Conservation (phyloP, 2,113 vertebrate genomes). For the Psittacara wagleri region DNA sequence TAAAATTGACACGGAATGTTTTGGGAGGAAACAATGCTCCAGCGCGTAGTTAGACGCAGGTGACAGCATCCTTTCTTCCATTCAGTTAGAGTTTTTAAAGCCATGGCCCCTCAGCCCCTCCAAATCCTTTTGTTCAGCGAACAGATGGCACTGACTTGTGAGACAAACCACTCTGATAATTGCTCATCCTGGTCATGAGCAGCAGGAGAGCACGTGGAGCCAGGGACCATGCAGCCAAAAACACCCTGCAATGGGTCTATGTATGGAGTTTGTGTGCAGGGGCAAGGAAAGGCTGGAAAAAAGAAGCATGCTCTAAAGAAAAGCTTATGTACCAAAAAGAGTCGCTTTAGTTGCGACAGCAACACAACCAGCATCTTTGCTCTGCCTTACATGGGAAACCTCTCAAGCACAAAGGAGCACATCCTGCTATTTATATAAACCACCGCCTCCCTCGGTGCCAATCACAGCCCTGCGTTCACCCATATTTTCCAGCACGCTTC, state of each 20-base stretch:
- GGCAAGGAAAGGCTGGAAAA: neutral
- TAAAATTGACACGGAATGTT: neutral
- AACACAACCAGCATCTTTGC: neutral
- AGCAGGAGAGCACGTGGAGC: neutral
- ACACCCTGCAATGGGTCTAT: neutral
- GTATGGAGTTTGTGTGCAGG: accelerated
- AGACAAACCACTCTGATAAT: neutral
- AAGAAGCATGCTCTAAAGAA: neutral
- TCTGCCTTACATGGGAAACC: neutral
- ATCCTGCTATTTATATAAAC: neutral
- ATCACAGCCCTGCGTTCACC: neutral
- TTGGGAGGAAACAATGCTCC: neutral
- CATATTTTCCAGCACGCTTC: neutral
- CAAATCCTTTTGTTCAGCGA: conserved; percentile 36
- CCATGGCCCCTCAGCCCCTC: neutral
- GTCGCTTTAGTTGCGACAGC: neutral
- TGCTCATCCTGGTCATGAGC: neutral
- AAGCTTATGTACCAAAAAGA: neutral
- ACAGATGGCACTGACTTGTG: conserved; percentile 51
- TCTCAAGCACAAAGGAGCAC: conserved; percentile 26
- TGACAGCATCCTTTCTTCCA: conserved; percentile 21
- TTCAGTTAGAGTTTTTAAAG: neutral
- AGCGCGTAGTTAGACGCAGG: neutral
- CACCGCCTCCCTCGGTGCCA: neutral
- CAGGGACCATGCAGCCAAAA: neutral